phyloP scores from a whole-genome alignment of 2,888 invertebrate genomes.

The Macrosiphum euphorbiae region DNA sequence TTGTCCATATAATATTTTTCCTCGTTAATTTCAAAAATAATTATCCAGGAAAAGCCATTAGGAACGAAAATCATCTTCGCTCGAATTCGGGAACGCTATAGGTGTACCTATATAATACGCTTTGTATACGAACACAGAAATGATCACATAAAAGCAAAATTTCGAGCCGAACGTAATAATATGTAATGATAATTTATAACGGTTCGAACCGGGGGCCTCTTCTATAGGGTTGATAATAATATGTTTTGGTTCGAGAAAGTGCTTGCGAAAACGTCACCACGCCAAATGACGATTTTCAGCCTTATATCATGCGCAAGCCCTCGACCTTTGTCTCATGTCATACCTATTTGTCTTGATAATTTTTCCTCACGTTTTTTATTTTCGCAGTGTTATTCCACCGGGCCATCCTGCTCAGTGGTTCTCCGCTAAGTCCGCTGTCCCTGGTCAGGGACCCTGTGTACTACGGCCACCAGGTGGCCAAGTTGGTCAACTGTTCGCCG shows the following conservation, averaged over 20 bases:
- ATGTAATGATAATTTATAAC: not conserved
- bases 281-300: not conserved
- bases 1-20: not conserved
- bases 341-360: not conserved
- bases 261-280: not conserved
- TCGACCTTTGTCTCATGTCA: not conserved
- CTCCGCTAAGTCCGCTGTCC: constrained; percentile 91
- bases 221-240: not conserved
- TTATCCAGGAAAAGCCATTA: constrained; percentile 16
- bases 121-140: not conserved
- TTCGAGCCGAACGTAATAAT: not conserved
- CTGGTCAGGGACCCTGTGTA: constrained; percentile 80
- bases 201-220: not conserved
- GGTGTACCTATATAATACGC: not conserved
- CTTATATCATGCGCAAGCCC: not conserved
- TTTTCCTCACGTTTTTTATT: not conserved
- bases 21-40: not conserved
- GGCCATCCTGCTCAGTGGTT: constrained; percentile 91
- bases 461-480: constrained; percentile 86
- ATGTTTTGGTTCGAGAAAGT: not conserved
- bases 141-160: not conserved
- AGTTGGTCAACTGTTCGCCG: constrained; percentile 88
- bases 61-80: not conserved
- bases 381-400: constrained; percentile 80
- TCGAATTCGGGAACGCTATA: not conserved